phyloP scores from a whole-genome alignment of 2,888 invertebrate genomes.

The Drosophila eohydei region DNA sequence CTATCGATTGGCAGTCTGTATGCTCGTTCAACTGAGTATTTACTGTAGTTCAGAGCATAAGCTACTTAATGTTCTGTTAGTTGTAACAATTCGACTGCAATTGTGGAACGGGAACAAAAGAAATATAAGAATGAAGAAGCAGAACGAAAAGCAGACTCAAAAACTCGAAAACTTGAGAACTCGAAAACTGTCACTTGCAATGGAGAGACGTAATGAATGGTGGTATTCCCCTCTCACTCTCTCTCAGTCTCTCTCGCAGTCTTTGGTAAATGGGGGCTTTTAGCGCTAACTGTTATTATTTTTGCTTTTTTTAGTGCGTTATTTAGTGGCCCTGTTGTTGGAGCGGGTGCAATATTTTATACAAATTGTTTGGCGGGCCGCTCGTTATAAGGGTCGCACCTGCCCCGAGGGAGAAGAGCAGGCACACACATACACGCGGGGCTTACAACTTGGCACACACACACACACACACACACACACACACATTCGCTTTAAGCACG shows the following conservation, averaged over 20 bases:
- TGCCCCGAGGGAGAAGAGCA: slow-evolving; percentile 41
- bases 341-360: slow-evolving; percentile 76
- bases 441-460: slow-evolving; percentile 6
- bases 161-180: background rate
- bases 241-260: background rate
- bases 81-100: slow-evolving; percentile 48
- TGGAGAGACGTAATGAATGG: slow-evolving; percentile 13
- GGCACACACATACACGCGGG: slow-evolving; percentile 9
- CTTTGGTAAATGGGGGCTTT: slow-evolving; percentile 54
- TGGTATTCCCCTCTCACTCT: background rate
- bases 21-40: background rate
- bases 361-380: slow-evolving; percentile 65
- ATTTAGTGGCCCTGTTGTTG: slow-evolving; percentile 50
- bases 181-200: slow-evolving; percentile 55
- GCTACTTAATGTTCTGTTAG: slow-evolving; percentile 10
- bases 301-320: slow-evolving; percentile 35
- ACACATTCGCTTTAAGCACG: slow-evolving; percentile 20
- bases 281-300: slow-evolving; percentile 24
- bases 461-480: slow-evolving; percentile 18
- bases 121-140: slow-evolving; percentile 1
- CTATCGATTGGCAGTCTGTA: background rate
- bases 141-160: slow-evolving; percentile 1
- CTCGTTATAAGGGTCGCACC: slow-evolving; percentile 74
- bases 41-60: slow-evolving; percentile 1
- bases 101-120: slow-evolving; percentile 23